phyloP scores from a whole-genome alignment of 2,797 vertebrate species.

The Phrynocephalus forsythii region DNA sequence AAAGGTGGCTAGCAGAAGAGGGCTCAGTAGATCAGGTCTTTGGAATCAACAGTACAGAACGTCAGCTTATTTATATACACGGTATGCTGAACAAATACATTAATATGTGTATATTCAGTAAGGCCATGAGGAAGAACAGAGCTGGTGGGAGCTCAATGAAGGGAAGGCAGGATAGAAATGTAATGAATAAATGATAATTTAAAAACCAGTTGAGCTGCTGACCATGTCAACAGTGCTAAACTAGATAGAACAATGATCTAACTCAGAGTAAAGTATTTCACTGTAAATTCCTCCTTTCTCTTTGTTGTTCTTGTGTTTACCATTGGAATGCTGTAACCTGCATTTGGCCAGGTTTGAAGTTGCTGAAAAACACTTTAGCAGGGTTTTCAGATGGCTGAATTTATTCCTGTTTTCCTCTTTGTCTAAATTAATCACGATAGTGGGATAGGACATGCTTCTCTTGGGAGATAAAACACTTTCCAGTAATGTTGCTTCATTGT shows the following conservation, averaged over 20 bases:
- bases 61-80: too few relatives aligned
- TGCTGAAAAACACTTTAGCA: not conserved
- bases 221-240: not conserved
- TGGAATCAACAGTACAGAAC: too few relatives aligned
- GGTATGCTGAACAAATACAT: too few relatives aligned
- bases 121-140: too few relatives aligned
- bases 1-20: too few relatives aligned
- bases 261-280: not conserved
- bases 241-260: not conserved
- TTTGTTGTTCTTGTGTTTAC: not conserved
- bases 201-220: not conserved
- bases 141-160: too few relatives aligned
- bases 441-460: not conserved
- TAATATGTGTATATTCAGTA: too few relatives aligned
- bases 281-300: not conserved
- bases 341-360: not conserved
- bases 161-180: too few relatives aligned
- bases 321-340: not conserved
- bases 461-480: slow-evolving; percentile 1
- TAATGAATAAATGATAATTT: too few relatives aligned
- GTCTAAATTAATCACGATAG: slow-evolving; percentile 30
- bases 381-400: not conserved
- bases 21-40: too few relatives aligned
- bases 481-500: slow-evolving; percentile 38
- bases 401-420: not conserved